Conservation (phyloP, 2,113 vertebrate genomes). For the Mobula hypostoma region DNA sequence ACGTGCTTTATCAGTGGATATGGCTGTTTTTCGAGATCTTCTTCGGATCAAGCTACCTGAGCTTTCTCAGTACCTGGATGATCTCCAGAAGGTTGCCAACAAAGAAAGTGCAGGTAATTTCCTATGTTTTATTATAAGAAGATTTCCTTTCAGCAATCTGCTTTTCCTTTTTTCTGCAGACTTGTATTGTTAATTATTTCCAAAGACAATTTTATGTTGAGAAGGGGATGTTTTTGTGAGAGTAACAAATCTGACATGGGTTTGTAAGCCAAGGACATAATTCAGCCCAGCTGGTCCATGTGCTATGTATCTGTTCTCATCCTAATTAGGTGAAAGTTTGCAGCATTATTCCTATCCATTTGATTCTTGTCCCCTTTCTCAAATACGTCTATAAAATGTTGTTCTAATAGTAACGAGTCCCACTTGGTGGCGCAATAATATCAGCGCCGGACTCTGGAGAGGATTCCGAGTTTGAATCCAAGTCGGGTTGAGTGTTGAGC, state of each 20-base stretch:
- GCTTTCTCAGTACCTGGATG: slow-evolving; percentile 74
- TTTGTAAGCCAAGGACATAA: neutral
- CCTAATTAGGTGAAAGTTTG: neutral
- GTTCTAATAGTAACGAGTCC: too few species aligned
- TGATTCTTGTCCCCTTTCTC: neutral
- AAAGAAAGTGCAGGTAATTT: slow-evolving; percentile 69
- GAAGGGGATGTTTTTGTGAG: neutral
- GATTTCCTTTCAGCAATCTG: neutral
- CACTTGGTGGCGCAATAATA: too few species aligned
- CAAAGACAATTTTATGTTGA: neutral
- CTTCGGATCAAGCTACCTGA: slow-evolving; percentile 74
- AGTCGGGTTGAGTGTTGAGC: too few species aligned
- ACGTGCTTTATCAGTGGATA: slow-evolving; percentile 84
- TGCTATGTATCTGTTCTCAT: neutral
- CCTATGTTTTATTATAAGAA: slow-evolving; percentile 32
- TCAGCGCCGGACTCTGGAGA: too few species aligned
- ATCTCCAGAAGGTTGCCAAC: slow-evolving; percentile 72
- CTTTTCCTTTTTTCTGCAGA: neutral
- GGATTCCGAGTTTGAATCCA: too few species aligned
- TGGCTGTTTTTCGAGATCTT: slow-evolving; percentile 83
- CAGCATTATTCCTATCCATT: neutral
- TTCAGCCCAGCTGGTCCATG: neutral
- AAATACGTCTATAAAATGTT: neutral
- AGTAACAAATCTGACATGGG: neutral
- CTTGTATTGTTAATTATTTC: neutral